These are phyloP conservation scores for Bilobella aurantiaca DNA, from an alignment of 1,140 invertebrate species.

Conservation along the genomic window DNA sequence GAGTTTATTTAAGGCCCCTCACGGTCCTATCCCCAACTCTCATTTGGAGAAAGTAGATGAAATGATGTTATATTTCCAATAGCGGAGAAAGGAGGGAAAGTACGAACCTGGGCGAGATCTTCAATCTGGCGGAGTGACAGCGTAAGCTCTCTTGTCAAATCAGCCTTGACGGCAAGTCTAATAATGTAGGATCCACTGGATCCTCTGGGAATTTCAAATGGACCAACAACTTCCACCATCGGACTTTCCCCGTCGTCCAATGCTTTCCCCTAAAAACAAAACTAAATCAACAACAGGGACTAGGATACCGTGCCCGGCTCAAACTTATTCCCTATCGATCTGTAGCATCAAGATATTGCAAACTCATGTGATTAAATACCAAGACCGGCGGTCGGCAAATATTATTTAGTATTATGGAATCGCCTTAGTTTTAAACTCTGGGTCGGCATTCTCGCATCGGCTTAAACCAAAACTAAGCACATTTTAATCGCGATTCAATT, in stretches of 20 bases:
- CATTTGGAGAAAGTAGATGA: not conserved
- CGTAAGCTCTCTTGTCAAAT: slow-evolving; percentile 8
- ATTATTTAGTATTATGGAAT: too few relatives aligned
- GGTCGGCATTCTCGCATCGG: too few relatives aligned
- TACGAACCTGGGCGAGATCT: not conserved
- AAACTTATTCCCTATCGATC: not conserved
- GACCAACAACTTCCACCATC: slow-evolving; percentile 2
- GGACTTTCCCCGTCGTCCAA: not conserved
- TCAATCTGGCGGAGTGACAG: not conserved
- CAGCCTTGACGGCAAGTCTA: not conserved
- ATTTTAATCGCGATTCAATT: too few relatives aligned
- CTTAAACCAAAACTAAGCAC: too few relatives aligned
- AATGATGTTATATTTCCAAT: not conserved
- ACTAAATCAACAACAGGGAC: too few relatives aligned
- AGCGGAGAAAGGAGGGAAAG: not conserved
- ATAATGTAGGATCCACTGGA: not conserved
- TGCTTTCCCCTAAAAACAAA: not conserved
- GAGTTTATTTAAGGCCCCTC: not conserved
- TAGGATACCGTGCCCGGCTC: not conserved
- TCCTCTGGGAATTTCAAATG: slow-evolving; percentile 6
- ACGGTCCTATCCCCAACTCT: not conserved
- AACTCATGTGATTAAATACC: too few relatives aligned
- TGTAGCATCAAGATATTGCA: too few relatives aligned
- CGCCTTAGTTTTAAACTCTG: too few relatives aligned
- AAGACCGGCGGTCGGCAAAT: too few relatives aligned